Base-by-base conservation (phyloP, 2,888 invertebrate genomes). In the Parnassius apollo region DNA sequence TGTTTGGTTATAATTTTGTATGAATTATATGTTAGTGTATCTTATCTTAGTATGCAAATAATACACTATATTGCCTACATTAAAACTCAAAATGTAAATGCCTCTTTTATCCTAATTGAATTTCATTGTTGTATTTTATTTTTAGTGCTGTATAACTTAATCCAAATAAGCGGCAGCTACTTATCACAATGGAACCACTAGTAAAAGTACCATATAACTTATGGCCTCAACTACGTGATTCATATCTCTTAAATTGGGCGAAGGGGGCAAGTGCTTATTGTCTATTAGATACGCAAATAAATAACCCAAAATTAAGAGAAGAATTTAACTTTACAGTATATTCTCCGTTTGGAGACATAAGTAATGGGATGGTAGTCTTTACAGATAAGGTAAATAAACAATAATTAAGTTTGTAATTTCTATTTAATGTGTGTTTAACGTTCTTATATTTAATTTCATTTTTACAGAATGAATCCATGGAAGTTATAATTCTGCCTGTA, bases 341-440 rank as follows among this genome's bases (percentile, higher is more conserved):
- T 54, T 77, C 77, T 54, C 77, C 80, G 1, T 66, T 69, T 42
- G 80, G 79, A 3, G 69, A 76, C 11, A 52, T 77, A n/a, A 62
- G 65, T 4, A 74, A 75, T 68, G 80, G 79, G 53, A 74, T 80
- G 67, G 54, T 81, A 4, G 75, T 72, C 2, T 62, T 68, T 3
- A 71, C 61, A 62, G 61, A 65, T 8, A 67, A 69, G 69, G 79
- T 78, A 72, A 42, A 49, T 46, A 10, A n/a, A n/a, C 46, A 46
- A 8, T 22, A 42, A 12, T 50, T 50, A 18, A 2, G 13, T 7
- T 51, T 44, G 12, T 18, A 11, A 9, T 9, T n/a, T 3, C n/a
- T 35, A 11, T n/a, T 57, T 49, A 57, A 51, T 50, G 18, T 50
- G 18, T 51, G 44, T 59, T 2, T 52, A 7, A 52, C n/a, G n/a